Evolutionary conservation across 2,888 invertebrate species (phyloP), one percentile per base, ranked within the genome.

Genomic region (Leptarthrus brevirostris): DNA sequence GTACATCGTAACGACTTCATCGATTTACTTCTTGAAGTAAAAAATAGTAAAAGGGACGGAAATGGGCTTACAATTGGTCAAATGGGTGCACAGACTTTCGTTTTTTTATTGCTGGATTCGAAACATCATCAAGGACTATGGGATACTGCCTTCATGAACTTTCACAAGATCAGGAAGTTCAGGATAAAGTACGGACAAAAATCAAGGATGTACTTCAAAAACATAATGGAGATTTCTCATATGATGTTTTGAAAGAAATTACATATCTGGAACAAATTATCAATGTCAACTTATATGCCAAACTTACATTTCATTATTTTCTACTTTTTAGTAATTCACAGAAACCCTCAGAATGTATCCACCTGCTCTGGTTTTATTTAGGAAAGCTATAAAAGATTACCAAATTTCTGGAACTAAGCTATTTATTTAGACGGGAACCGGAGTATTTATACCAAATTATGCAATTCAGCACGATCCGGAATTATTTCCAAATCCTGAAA

Each of bases 391-490:
- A 34, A 86, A 86, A 74, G 86, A 88, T 54, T 88, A 87, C 77
- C 84, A 81, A 30, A 78, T 89, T 4, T 86, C 86, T 0, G 84
- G 86, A 74, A 86, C 84, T 0, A 84, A 87, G 10, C 81, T 87
- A 72, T 81, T 85, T 0, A 87, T 89, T 73, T 87, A 87, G 53
- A 86, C 87, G 77, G 88, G 87, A 0, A 87, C 86, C 14, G 80
- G 85, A 18, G 81, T 89, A 0, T 80, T 88, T 2, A 86, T 90
- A 61, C 89, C 90, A 0, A 82, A 84, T 2, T 85, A 86, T 58
- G 86, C 87, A 0, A 86, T 90, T 78, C 90, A 91, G 76, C 87
- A 87, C 79, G 89, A 90, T 79, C 86, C 88, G 0, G 85, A 86
- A 1, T 84, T 88, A 76, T 90, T 88, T 77, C 87, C 89, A 0